phyloP scores from a whole-genome alignment of 2,113 vertebrate genomes.

The Neoarius graeffei region DNA sequence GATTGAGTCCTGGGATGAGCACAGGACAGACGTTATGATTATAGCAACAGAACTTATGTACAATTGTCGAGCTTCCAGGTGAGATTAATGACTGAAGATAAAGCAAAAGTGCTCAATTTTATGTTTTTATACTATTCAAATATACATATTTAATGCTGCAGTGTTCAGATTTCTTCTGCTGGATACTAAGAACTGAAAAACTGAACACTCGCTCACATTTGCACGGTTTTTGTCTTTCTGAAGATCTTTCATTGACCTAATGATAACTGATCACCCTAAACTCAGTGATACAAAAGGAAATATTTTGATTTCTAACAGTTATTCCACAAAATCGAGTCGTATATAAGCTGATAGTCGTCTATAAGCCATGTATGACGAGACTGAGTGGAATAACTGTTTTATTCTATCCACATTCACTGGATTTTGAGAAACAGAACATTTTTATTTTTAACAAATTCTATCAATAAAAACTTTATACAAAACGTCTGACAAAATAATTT shows the following conservation, averaged over 20 bases:
- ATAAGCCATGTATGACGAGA: no score
- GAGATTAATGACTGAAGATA: not conserved
- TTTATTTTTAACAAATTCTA: no score
- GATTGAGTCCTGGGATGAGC: not conserved
- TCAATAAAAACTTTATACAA: no score
- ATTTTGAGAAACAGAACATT: no score
- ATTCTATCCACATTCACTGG: no score
- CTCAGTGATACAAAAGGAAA: not conserved
- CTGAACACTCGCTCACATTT: not conserved
- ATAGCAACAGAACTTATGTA: not conserved
- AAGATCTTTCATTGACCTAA: not conserved
- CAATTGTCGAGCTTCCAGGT: not conserved
- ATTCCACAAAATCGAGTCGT: no score
- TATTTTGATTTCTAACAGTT: no score
- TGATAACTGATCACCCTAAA: not conserved
- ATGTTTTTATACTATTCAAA: not conserved
- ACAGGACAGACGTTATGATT: not conserved
- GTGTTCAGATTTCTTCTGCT: not conserved
- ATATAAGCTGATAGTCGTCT: no score
- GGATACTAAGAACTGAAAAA: not conserved
- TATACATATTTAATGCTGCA: not conserved
- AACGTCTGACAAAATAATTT: no score
- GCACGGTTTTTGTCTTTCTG: not conserved
- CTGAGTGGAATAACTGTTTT: no score
- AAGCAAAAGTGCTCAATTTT: not conserved